Evolutionary conservation across 2,888 invertebrate genomes (phyloP).

Genomic region (Mongoloraphidia duomilia): DNA sequence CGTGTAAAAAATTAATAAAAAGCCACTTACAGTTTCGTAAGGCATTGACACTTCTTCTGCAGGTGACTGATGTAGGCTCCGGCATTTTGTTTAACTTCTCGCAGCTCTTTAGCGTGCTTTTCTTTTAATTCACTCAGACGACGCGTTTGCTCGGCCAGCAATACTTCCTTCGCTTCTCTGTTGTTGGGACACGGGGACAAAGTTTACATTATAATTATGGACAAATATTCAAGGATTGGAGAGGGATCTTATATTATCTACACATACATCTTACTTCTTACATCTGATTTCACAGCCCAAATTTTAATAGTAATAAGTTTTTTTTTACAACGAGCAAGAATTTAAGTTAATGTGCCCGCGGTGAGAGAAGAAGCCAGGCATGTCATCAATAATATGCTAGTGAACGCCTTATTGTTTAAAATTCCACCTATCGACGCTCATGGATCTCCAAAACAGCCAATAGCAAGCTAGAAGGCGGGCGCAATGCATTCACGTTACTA

Average conservation of each 20-base stretch:
- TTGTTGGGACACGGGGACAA: constrained; percentile 14
- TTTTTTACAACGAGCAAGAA: too few relatives aligned
- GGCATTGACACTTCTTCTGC: constrained; percentile 42
- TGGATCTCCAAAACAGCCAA: too few relatives aligned
- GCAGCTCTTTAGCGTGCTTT: constrained; percentile 23
- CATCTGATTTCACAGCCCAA: background rate
- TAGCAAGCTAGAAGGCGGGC: too few relatives aligned
- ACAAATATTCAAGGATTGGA: background rate
- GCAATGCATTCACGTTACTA: too few relatives aligned
- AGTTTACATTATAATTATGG: background rate
- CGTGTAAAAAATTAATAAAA: background rate
- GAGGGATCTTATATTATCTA: too few relatives aligned
- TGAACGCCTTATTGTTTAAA: too few relatives aligned
- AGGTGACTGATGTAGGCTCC: constrained; percentile 41
- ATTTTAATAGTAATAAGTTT: background rate
- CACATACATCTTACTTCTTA: background rate
- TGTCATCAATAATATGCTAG: too few relatives aligned
- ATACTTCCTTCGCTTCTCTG: constrained; percentile 31
- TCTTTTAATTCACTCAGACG: constrained; percentile 24
- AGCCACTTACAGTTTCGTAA: constrained; percentile 44
- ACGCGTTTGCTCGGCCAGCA: constrained; percentile 19
- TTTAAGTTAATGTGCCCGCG: too few relatives aligned
- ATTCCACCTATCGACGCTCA: too few relatives aligned
- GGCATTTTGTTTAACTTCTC: constrained; percentile 34
- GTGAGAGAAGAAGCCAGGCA: too few relatives aligned